These are phyloP conservation scores for Brachionus rubens DNA, from an alignment of 1,140 invertebrate genomes.

Conservation along the genomic window DNA sequence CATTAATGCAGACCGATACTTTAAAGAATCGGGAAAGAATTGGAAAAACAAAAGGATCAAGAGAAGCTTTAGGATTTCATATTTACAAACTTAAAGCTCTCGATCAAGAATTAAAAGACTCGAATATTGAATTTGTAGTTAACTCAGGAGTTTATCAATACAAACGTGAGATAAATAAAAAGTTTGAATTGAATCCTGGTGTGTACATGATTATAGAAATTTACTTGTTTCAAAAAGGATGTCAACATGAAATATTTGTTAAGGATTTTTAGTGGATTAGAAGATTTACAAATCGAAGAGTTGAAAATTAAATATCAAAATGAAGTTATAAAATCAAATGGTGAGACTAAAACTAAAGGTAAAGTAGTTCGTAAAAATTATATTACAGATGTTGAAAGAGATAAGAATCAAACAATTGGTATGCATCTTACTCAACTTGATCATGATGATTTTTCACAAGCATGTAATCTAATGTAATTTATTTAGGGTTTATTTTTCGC, in stretches of 20 bases:
- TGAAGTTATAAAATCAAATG: neutral
- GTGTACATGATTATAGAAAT: neutral
- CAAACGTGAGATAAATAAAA: slow-evolving; percentile 11
- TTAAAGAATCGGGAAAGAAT: neutral
- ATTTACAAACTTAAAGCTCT: neutral
- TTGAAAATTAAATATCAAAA: neutral
- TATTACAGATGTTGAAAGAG: neutral
- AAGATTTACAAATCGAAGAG: neutral
- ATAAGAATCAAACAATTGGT: slow-evolving; percentile 24
- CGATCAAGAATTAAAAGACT: neutral
- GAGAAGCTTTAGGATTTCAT: slow-evolving; percentile 22
- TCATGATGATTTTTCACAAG: slow-evolving; percentile 16
- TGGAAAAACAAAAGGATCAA: slow-evolving; percentile 1
- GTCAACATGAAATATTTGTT: slow-evolving; percentile 41
- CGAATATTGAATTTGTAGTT: neutral
- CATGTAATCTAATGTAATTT: neutral
- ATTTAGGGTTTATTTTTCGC: too few species aligned
- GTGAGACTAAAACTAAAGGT: neutral
- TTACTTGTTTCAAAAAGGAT: slow-evolving; percentile 26
- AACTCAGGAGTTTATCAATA: slow-evolving; percentile 5
- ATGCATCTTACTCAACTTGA: slow-evolving; percentile 10
- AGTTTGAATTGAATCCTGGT: neutral
- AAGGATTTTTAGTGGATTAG: neutral
- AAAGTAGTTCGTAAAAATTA: neutral
- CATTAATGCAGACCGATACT: slow-evolving; percentile 39